phyloP scores from a whole-genome alignment of 2,113 vertebrate species.

The Laticauda colubrina region DNA sequence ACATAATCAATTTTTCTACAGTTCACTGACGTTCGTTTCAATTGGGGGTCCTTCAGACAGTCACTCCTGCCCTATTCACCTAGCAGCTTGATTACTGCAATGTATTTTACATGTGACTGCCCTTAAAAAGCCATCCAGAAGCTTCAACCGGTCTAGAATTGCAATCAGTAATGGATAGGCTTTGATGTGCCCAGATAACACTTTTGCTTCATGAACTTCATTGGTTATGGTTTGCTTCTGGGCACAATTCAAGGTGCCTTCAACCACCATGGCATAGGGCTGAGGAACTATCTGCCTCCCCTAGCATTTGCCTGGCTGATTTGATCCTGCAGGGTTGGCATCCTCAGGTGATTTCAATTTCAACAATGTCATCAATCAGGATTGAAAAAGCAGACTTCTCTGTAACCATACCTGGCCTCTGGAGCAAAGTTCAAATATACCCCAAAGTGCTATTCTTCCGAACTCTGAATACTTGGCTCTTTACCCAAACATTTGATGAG shows the following conservation, averaged over 20 bases:
- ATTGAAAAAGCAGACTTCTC: not conserved
- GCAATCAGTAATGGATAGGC: not conserved
- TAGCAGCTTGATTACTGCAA: not conserved
- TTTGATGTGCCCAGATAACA: not conserved
- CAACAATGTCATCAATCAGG: not conserved
- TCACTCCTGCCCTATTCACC: not conserved
- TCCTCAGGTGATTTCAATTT: not conserved
- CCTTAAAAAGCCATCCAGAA: not conserved
- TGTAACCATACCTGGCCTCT: not conserved
- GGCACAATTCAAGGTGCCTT: not conserved
- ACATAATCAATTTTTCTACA: not conserved
- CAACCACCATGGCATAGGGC: not conserved
- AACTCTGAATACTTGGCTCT: not conserved
- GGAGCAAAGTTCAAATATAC: not conserved
- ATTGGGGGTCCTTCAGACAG: not conserved
- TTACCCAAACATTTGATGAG: not conserved
- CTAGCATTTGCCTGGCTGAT: not conserved
- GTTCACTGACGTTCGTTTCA: not conserved
- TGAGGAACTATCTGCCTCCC: not conserved
- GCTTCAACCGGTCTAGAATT: not conserved
- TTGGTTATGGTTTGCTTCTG: not conserved
- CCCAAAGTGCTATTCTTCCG: not conserved
- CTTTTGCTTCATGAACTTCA: not conserved
- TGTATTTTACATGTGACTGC: not conserved
- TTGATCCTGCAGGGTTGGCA: not conserved